Evolutionary conservation across 2,888 invertebrate genomes (phyloP), one percentile per base, ranked within the genome.

Genomic region (Leptogaster cylindrica): DNA sequence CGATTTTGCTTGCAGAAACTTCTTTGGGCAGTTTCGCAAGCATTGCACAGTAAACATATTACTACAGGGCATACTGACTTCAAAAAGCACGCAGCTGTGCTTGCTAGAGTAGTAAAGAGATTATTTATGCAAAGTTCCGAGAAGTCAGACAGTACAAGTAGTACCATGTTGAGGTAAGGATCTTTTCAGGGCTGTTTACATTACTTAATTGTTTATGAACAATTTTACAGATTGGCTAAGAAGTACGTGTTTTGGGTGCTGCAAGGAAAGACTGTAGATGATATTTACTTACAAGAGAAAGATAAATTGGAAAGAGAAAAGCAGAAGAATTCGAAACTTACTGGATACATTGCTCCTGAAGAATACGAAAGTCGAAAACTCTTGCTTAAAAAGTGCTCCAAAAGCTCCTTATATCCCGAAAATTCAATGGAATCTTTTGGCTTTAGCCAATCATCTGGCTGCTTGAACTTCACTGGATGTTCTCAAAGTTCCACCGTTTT

Each of bases 21-120:
- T 23, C 81, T 91, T 14, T 92, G 91, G 91, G 91, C 92, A 0
- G 90, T 92, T 3, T 88, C 91, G 2, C 89, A 90, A 75, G 89
- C 92, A 0, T 81, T 92, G 14, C 86, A 90, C 44, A 83, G 84
- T 23, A 88, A 88, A 77, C 90, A 90, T 39, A 87, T 91, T 75
- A 85, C 85, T 0, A 84, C 83, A 0, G 76, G 75, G 23, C 89
- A 92, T 73, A 84, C 87, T 0, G 84, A 87, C 41, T 92, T 91
- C 80, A 88, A 89, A 66, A 84, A 87, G 70, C 88, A 87, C 76
- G 91, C 90, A 2, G 84, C 88, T 0, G 82, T 84, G 1, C 79
- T 92, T 65, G 89, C 89, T 2, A 84, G 88, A 2, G 85, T 89
- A 28, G 89, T 89, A 0, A 84, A 88, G 52, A 84, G 86, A 36